Evolutionary conservation across 2,797 vertebrate genomes (phyloP).

Genomic region (Microctenopoma lineatum): DNA sequence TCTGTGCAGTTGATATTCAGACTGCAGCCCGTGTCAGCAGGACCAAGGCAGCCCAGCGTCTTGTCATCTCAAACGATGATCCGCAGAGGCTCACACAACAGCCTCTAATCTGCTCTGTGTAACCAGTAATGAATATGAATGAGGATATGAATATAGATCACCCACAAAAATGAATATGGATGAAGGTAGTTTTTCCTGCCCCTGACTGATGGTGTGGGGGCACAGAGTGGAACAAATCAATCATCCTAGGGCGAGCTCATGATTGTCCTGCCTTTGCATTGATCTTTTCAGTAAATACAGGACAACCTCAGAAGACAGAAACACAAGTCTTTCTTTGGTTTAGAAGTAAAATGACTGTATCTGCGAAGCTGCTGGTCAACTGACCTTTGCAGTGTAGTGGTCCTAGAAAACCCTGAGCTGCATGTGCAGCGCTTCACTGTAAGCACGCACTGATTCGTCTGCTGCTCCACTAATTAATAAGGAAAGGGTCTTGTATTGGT

Average conservation of each 20-base stretch:
- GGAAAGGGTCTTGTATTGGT: background rate
- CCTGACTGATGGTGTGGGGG: slow-evolving; percentile 58
- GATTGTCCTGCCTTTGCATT: slow-evolving; percentile 54
- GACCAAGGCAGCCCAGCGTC: slow-evolving; percentile 20
- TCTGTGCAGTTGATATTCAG: background rate
- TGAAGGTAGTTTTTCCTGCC: slow-evolving; percentile 59
- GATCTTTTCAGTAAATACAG: slow-evolving; percentile 16
- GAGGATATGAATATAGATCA: slow-evolving; percentile 75
- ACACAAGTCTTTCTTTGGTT: slow-evolving; percentile 5
- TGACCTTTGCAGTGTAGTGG: slow-evolving; percentile 1
- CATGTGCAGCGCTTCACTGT: slow-evolving; percentile 12
- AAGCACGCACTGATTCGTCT: slow-evolving; percentile 13
- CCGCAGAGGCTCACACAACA: slow-evolving; percentile 53
- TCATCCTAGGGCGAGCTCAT: slow-evolving; percentile 43
- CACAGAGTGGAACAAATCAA: slow-evolving; percentile 67
- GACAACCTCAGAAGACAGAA: background rate
- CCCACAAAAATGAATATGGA: slow-evolving; percentile 70
- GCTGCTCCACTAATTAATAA: slow-evolving; percentile 24
- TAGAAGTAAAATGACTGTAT: background rate
- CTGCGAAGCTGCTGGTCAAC: background rate
- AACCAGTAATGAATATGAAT: slow-evolving; percentile 75
- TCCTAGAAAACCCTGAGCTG: background rate
- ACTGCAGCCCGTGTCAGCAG: background rate
- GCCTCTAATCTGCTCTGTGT: slow-evolving; percentile 62
- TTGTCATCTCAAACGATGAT: slow-evolving; percentile 52